phyloP scores from a whole-genome alignment of 2,797 vertebrate genomes.

The Phrynocephalus vlangalii region DNA sequence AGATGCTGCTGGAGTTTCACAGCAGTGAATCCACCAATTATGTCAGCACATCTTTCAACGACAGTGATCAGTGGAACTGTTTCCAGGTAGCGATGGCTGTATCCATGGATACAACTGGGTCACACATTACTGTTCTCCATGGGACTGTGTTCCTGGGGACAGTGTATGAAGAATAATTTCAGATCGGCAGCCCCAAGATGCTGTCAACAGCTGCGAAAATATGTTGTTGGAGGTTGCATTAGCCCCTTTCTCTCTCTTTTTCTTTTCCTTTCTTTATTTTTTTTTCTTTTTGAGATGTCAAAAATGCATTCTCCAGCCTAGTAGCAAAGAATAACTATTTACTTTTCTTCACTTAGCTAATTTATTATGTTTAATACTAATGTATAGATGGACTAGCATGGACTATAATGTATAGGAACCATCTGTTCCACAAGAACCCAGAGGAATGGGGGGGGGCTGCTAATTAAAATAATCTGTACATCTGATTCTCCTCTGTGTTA shows the following conservation, averaged over 20 bases:
- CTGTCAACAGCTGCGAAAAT: not conserved
- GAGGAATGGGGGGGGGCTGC: too few species aligned
- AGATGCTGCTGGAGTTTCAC: not conserved
- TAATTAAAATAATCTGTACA: too few species aligned
- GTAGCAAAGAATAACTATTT: not conserved
- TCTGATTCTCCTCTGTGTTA: not conserved
- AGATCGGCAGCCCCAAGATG: not conserved
- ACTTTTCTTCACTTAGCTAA: too few species aligned
- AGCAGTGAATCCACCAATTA: not conserved
- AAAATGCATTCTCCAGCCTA: not conserved
- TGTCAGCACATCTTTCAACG: not conserved
- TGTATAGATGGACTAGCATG: too few species aligned
- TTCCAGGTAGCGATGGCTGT: not conserved
- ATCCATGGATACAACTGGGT: conserved; percentile 27
- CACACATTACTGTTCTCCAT: conserved; percentile 5
- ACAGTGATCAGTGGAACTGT: conserved; percentile 9
- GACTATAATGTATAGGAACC: too few species aligned
- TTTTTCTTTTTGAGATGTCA: not conserved
- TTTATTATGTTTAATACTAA: too few species aligned
- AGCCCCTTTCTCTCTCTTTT: not conserved
- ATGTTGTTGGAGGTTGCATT: not conserved
- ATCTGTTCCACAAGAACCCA: too few species aligned
- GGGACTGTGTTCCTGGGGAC: not conserved
- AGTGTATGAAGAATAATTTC: conserved; percentile 1
- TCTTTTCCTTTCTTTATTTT: not conserved